Base-by-base conservation (phyloP, 2,888 invertebrate species). In the Pammene aurita region DNA sequence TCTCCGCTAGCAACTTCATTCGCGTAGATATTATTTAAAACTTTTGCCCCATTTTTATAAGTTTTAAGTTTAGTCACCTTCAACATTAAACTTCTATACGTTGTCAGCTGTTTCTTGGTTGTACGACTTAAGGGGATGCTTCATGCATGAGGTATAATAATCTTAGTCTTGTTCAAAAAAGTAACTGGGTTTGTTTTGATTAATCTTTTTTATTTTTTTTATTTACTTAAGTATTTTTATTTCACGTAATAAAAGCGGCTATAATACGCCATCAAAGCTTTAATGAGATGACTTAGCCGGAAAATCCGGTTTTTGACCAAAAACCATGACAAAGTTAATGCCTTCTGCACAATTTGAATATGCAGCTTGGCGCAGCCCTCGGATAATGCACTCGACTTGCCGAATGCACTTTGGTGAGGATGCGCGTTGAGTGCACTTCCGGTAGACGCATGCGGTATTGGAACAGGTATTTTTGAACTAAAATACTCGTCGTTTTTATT, bases 331-430 rank as follows among this genome's bases (percentile, higher is more conserved):
- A 50, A 62, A 50, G 50, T 62, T 38, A 50, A 41, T 34, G 41
- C 26, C 41, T 38, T 16, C 5, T 41, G 50, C 50, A 2, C 7
- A 46, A 34, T 46, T 66, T 57, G 57, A 58, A 58, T 57, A 68
- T 68, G 42, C 68, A 63, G 56, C 42, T 54, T 16, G 42, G 35
- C 16, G 50, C 62, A 41, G 62, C 60, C 67, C 61, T 55, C 57
- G 57, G 52, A 44, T 68, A 63, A 68, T 68, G 68, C 52, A 63
- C 68, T 68, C 68, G 56, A 63, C 68, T 56, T 60, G 44, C 58
- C 58, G 50, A 54, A 68, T 68, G 68, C 68, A 68, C 68, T 67
- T 50, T 57, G 63, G 63, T 50, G 34, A 48, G 57, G 44, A 52
- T 68, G 68, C 63, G 50, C 56, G 38, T 56, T 14, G 50, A 58